Base-by-base conservation (phyloP, 2,113 vertebrate species). In the Caranx melampygus region DNA sequence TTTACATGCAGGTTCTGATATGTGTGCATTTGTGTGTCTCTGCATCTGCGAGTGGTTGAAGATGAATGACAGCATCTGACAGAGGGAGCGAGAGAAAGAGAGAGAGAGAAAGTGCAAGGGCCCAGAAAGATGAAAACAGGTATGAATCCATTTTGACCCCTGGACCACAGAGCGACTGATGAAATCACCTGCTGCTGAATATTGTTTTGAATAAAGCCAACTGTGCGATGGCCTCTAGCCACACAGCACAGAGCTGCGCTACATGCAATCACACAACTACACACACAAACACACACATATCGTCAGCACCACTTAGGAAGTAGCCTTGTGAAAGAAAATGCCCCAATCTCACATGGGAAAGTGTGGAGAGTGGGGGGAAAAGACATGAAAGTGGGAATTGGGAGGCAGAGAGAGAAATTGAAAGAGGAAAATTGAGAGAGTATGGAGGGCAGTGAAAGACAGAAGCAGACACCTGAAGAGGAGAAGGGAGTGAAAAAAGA, bases 121-220 rank as follows among this genome's bases (percentile, higher is more conserved):
- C 44, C 40, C 18, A 7, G 37, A 33, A 67, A 66, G 65, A 75
- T 60, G 52, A 60, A 68, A 85, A 72, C 54, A 33, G 71, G 49
- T 78, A 62, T 61, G 73, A 84, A 84, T 72, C 45, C 21, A 55
- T 35, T 37, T 37, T 87, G 91, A 89, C 82, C 83, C 59, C 71
- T 75, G 77, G 59, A 90, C 81, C 88, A 81, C 52, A 76, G 75
- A 83, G 82, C 31, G 5, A 14, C 72, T 76, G 81, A 92, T 90
- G 79, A 85, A 85, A 92, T 84, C 57, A 83, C 83, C 85, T 37
- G 66, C 76, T 55, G 72, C 47, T 90, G 87, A 90, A 89, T 88
- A 88, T 78, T 89, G 84, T 86, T 88, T 90, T 81, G 87, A 92
- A 91, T 89, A 60, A 76, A 63, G 64, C 63, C 77, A 21, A 79